A percentile compares a stretch with the other conserved stretches of the same genome.
Conservation (phyloP, 1,140 invertebrate genomes). For the Homarus americanus region DNA sequence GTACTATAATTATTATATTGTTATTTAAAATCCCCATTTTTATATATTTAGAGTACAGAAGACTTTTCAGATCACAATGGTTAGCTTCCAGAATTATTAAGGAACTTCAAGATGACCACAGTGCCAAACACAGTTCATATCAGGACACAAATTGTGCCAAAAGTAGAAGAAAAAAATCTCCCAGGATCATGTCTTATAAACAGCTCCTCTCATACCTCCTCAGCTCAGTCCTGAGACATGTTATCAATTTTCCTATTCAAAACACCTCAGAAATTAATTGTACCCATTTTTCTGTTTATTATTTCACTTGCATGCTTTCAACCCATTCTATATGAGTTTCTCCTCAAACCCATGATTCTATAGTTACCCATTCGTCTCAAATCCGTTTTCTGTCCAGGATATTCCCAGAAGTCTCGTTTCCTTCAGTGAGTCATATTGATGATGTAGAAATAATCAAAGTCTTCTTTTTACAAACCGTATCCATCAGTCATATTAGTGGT, state of each 20-base stretch:
- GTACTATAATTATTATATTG: conserved; percentile 23
- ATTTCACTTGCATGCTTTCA: too few relatives aligned
- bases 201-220: neutral
- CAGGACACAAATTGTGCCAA: neutral
- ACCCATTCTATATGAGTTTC: too few relatives aligned
- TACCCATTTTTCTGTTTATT: too few relatives aligned
- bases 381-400: neutral
- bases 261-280: too few relatives aligned
- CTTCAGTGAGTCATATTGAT: neutral
- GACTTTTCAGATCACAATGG: conserved; percentile 3
- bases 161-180: neutral
- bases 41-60: conserved; percentile 11
- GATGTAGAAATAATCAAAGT: neutral
- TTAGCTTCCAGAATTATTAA: conserved; percentile 13
- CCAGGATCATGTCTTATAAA: neutral
- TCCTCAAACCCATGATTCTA: too few relatives aligned
- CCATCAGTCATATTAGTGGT: neutral
- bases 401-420: neutral
- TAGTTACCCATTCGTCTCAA: too few relatives aligned
- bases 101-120: neutral
- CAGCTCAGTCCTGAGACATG: too few relatives aligned
- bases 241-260: too few relatives aligned
- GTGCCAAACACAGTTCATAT: conserved; percentile 14
- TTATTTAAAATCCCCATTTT: neutral
- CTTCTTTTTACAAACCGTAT: neutral